Evolutionary conservation across 1,140 invertebrate species (phyloP).

Genomic region (Drosophila nikananu): DNA sequence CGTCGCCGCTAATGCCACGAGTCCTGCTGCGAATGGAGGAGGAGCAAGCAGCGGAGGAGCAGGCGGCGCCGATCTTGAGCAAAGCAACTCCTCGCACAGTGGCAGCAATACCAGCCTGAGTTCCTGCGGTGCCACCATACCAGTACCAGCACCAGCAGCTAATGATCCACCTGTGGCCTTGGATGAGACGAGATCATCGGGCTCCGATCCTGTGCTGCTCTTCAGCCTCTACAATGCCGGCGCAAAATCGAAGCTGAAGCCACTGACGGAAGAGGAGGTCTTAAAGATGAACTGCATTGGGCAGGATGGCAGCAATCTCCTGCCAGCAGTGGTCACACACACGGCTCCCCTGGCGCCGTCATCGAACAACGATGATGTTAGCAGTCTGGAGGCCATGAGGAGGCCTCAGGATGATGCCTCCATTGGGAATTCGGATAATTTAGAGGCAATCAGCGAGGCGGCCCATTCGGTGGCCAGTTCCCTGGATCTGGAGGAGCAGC

Average conservation of each 20-base stretch:
- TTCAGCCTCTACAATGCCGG: slow-evolving; percentile 79
- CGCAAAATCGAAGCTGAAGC: slow-evolving; percentile 76
- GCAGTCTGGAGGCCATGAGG: slow-evolving; percentile 70
- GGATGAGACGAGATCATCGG: slow-evolving; percentile 1
- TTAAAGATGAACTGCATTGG: slow-evolving; percentile 85
- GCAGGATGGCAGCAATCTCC: slow-evolving; percentile 54
- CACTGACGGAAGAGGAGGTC: slow-evolving; percentile 81
- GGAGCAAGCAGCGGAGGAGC: not conserved
- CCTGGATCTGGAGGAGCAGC: slow-evolving; percentile 94
- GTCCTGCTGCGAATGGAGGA: slow-evolving; percentile 32
- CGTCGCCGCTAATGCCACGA: not conserved
- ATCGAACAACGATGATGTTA: slow-evolving; percentile 75
- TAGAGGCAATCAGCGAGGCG: slow-evolving; percentile 97
- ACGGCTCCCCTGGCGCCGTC: slow-evolving; percentile 48
- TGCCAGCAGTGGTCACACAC: slow-evolving; percentile 37
- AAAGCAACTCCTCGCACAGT: slow-evolving; percentile 60
- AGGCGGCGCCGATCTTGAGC: slow-evolving; percentile 53
- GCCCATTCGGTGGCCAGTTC: slow-evolving; percentile 96
- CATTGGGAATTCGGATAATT: slow-evolving; percentile 95
- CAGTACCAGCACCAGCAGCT: not conserved
- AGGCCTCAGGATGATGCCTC: slow-evolving; percentile 93
- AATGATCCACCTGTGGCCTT: not conserved
- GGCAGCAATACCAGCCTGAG: slow-evolving; percentile 74
- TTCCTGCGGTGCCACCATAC: slow-evolving; percentile 50
- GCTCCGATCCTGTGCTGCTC: slow-evolving; percentile 54